Evolutionary conservation across 2,797 vertebrate genomes (phyloP).

Genomic region (Macrochelys suwanniensis): DNA sequence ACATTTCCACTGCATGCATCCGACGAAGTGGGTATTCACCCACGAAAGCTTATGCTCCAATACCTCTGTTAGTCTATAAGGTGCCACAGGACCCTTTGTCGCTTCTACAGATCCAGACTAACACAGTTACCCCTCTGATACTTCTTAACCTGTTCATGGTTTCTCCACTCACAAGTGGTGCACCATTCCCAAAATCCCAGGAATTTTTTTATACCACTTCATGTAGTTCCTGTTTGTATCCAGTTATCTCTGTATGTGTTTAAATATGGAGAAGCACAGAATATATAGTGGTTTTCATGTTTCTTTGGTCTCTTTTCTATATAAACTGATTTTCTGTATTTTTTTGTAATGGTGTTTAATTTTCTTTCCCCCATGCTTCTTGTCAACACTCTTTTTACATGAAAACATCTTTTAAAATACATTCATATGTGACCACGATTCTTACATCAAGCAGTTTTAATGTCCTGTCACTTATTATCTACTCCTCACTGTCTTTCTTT

Average conservation of each 20-base stretch:
- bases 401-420: slow-evolving; percentile 6
- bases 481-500: background rate
- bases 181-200: background rate
- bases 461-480: background rate
- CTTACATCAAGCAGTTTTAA: background rate
- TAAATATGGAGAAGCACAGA: background rate
- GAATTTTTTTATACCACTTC: background rate
- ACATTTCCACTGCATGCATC: too few species aligned
- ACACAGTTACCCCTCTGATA: too few species aligned
- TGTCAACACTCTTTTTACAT: background rate
- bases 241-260: background rate
- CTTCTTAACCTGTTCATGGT: background rate
- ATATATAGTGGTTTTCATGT: background rate
- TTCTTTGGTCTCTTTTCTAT: background rate
- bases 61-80: too few species aligned
- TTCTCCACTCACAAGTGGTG: background rate
- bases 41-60: too few species aligned
- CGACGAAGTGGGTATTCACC: too few species aligned
- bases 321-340: background rate
- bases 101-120: too few species aligned
- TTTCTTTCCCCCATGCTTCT: background rate
- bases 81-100: too few species aligned
- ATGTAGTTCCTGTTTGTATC: background rate
- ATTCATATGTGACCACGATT: background rate
- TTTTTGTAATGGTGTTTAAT: background rate